Conservation (phyloP, 2,113 vertebrate species). For the Vidua chalybeata region DNA sequence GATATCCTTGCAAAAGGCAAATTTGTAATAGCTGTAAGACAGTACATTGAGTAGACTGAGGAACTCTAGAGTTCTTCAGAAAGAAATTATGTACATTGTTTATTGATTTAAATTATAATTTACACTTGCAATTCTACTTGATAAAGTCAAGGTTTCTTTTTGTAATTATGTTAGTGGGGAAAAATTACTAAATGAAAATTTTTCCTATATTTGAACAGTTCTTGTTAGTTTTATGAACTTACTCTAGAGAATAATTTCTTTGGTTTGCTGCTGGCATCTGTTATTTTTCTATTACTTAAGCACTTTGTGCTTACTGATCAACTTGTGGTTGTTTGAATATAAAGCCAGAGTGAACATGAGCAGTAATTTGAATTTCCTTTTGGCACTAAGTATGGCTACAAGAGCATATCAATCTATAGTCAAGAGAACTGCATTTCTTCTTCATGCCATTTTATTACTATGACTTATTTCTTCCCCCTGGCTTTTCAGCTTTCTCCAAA, state of each 20-base stretch:
- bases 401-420: slow-evolving; percentile 44
- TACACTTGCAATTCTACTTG: neutral
- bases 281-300: neutral
- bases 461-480: slow-evolving; percentile 74
- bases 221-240: neutral
- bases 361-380: slow-evolving; percentile 26
- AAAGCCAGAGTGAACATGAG: neutral
- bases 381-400: neutral
- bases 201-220: neutral
- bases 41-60: neutral
- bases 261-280: neutral
- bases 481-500: slow-evolving; percentile 66
- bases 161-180: neutral
- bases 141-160: neutral
- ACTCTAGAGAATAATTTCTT: neutral
- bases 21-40: neutral
- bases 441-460: slow-evolving; percentile 47
- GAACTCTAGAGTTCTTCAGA: neutral
- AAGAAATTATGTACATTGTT: neutral
- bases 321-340: neutral
- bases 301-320: neutral
- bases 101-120: neutral
- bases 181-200: neutral
- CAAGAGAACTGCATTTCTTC: slow-evolving; percentile 6
- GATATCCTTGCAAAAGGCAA: neutral